Percentiles rank a stretch among this genome's conserved stretches.
Evolutionary conservation across 2,888 invertebrate genomes (phyloP).

Genomic region (Phengaris arion): DNA sequence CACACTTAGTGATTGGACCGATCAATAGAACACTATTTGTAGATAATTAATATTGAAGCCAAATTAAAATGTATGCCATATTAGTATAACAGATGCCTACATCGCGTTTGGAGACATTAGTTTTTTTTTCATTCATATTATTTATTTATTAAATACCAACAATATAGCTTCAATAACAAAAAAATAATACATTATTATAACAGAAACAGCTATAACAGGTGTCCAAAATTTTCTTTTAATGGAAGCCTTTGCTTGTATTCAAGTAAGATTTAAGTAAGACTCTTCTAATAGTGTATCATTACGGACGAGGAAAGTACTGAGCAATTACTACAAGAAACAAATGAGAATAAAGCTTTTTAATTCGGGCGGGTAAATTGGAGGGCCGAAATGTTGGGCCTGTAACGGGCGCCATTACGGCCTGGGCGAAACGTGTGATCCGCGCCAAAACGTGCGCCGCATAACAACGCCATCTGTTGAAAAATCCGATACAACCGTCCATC

Average conservation of each 20-base stretch:
- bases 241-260: background rate
- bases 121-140: too few species aligned
- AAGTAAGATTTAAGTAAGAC: background rate
- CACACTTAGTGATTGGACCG: too few species aligned
- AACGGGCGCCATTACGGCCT: slow-evolving; percentile 66
- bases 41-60: too few species aligned
- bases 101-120: too few species aligned
- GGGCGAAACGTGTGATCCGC: slow-evolving; percentile 68
- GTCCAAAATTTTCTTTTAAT: background rate
- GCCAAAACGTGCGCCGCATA: slow-evolving; percentile 63
- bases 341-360: slow-evolving; percentile 63
- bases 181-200: too few species aligned
- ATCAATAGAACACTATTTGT: too few species aligned
- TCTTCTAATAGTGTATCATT: slow-evolving; percentile 27
- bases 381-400: slow-evolving; percentile 61
- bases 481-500: slow-evolving; percentile 29
- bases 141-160: too few species aligned
- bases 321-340: slow-evolving; percentile 41
- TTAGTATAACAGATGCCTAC: too few species aligned
- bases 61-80: too few species aligned
- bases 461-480: slow-evolving; percentile 39
- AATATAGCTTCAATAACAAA: too few species aligned
- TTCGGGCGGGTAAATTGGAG: slow-evolving; percentile 62
- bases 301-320: slow-evolving; percentile 2
- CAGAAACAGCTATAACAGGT: too few species aligned